Evolutionary conservation across 1,140 invertebrate species (phyloP), one percentile per base, ranked within the genome.

Genomic region (Procambarus clarkii): DNA sequence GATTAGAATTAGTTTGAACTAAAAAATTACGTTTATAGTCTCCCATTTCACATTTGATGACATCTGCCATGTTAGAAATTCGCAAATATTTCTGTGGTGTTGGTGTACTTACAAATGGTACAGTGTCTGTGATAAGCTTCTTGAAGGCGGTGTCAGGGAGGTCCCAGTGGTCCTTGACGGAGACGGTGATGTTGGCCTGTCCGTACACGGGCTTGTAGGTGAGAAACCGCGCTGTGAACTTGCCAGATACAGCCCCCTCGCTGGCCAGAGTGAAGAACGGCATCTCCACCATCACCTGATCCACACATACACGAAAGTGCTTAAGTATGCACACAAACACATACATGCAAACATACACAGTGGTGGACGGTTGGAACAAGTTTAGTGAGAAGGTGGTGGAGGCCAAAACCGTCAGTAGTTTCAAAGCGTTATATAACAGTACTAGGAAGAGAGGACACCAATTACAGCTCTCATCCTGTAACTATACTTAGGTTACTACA

Each of bases 251-350:
- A 4, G 45, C 50, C 24, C 74, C 85, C 11, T 74, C 45, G 46
- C 85, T 76, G 4, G 50, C 74, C 50, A 86, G 44, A 48, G 85
- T 86, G 50, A 54, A 86, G 74, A 77, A 86, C 3, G 85, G 85
- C 48, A 77, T 50, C 74, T 86, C 85, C 85, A 86, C 85, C 85
- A 86, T 11, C 74, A 86, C 85, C 85, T 86, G 82, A 2, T 13
- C 8, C n/a, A 54, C 79, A 81, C 79, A 48, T 21, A 81, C 9
- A 5, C 79, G 48, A 7, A 81, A 15, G 48, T 0, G 5, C 21
- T 48, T 46, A 7, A 58, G 54, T 1, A 9, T 58, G 13, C 34
- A 34, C 34, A 34, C 34, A 34, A 34, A 34, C 34, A 34, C 34
- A 34, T 34, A 34, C 34, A 34, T 34, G 34, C 34, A 34, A 34